These are phyloP conservation scores for Rhinichthys klamathensis DNA, from an alignment of 2,113 vertebrate species.

Conservation along the genomic window DNA sequence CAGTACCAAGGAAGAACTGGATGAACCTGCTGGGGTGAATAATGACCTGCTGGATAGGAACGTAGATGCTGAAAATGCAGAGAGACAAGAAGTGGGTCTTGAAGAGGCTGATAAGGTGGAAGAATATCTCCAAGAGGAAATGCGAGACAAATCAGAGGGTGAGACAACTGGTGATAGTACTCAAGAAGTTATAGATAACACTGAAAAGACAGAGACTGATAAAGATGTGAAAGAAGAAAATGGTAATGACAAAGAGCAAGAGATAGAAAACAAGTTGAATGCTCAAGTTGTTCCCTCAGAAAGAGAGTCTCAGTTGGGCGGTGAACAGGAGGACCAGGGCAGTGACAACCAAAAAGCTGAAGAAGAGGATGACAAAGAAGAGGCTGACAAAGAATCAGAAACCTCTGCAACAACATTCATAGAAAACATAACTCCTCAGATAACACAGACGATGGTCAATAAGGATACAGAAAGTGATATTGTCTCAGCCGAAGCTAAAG, in stretches of 20 bases:
- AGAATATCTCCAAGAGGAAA: not conserved
- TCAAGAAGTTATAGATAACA: conserved; percentile 11
- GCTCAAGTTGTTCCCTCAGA: conserved; percentile 1
- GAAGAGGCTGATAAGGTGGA: conserved; percentile 20
- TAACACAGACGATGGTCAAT: not conserved
- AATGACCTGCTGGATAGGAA: conserved; percentile 23
- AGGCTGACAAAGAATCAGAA: conserved; percentile 27
- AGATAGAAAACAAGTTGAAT: not conserved
- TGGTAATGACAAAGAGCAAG: conserved; percentile 1
- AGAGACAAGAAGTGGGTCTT: conserved; percentile 29
- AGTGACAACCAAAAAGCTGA: not conserved
- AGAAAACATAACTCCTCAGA: conserved; percentile 5
- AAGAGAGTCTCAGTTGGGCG: conserved; percentile 1
- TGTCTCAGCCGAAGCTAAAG: not conserved
- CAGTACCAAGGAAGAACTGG: conserved; percentile 8
- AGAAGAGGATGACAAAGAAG: not conserved
- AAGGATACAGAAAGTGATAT: not conserved
- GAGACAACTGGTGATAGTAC: not conserved
- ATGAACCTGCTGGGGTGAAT: not conserved
- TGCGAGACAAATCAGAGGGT: not conserved
- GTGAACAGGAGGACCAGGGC: not conserved
- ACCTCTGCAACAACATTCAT: conserved; percentile 35
- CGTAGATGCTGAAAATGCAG: conserved; percentile 63
- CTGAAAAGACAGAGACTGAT: conserved; percentile 11
- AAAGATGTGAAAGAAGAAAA: not conserved